Conservation (phyloP, 1,140 invertebrate genomes). For the Cydia splendana region DNA sequence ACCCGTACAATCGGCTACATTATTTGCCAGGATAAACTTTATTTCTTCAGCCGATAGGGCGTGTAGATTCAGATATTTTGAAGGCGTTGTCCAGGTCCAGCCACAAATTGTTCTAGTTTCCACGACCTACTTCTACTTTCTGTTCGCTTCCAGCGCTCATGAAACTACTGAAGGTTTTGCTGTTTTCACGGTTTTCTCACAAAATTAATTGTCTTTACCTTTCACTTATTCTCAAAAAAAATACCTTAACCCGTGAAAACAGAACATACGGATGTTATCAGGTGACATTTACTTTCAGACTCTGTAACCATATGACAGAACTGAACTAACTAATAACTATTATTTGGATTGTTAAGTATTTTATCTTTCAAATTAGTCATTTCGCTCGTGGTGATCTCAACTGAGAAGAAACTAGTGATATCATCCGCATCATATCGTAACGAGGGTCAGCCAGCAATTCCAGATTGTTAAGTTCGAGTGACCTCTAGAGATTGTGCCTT, state of each 20-base stretch:
- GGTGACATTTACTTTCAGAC: not conserved
- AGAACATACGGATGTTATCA: not conserved
- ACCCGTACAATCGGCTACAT: not conserved
- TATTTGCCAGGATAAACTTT: not conserved
- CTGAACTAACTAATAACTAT: not conserved
- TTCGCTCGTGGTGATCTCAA: slow-evolving; percentile 1
- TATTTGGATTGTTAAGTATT: not conserved
- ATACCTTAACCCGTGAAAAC: too few species aligned
- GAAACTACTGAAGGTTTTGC: too few species aligned
- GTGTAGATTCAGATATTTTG: not conserved
- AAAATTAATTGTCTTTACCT: too few species aligned
- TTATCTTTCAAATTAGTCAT: slow-evolving; percentile 2
- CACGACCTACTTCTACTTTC: too few species aligned
- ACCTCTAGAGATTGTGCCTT: slow-evolving; percentile 23
- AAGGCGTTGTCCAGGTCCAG: not conserved
- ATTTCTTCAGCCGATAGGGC: not conserved
- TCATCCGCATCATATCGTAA: slow-evolving; percentile 14
- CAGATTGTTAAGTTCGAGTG: slow-evolving; percentile 16
- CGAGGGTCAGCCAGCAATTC: slow-evolving; percentile 16
- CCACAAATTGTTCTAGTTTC: too few species aligned
- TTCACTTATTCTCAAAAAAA: too few species aligned
- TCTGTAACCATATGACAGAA: not conserved
- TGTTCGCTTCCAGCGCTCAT: too few species aligned
- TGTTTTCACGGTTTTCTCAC: too few species aligned
- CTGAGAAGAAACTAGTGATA: slow-evolving; percentile 21